phyloP scores from a whole-genome alignment of 2,888 invertebrate genomes.

The Lordiphosa fenestrarum region DNA sequence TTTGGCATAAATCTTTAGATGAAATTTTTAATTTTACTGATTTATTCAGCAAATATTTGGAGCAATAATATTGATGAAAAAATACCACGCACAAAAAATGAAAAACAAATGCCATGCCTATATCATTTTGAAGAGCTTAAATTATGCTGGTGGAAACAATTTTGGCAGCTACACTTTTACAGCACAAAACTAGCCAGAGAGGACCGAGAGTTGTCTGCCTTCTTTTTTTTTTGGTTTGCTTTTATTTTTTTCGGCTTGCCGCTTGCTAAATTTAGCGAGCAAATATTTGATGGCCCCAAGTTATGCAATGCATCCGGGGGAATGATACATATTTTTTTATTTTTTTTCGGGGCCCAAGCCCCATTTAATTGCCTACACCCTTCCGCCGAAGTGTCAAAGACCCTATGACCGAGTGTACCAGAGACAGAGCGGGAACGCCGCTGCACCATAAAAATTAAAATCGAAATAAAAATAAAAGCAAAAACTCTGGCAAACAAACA shows the following conservation, averaged over 20 bases:
- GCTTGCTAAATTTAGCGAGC: constrained; percentile 67
- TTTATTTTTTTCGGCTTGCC: constrained; percentile 59
- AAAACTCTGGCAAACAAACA: constrained; percentile 19
- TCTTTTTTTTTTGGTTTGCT: constrained; percentile 14
- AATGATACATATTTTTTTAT: constrained; percentile 42
- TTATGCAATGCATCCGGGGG: constrained; percentile 67
- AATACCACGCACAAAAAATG: constrained; percentile 5
- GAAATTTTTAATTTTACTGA: constrained; percentile 32
- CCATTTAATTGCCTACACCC: constrained; percentile 54
- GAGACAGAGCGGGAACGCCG: constrained; percentile 32
- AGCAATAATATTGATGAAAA: constrained; percentile 54
- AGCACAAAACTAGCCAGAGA: constrained; percentile 8
- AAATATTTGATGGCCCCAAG: constrained; percentile 59
- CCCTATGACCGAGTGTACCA: constrained; percentile 78
- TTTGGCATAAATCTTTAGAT: constrained; percentile 13
- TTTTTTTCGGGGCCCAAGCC: constrained; percentile 40
- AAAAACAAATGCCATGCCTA: constrained; percentile 45
- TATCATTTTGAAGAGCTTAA: constrained; percentile 53
- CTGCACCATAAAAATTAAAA: constrained; percentile 21
- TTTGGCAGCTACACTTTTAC: constrained; percentile 60
- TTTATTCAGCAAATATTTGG: constrained; percentile 65
- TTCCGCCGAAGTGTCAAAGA: constrained; percentile 73
- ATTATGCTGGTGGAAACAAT: constrained; percentile 46
- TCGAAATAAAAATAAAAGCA: constrained; percentile 13
- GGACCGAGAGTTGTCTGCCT: constrained; percentile 8